Base-by-base conservation (phyloP, 2,888 invertebrate genomes). In the Acleris holmiana region DNA sequence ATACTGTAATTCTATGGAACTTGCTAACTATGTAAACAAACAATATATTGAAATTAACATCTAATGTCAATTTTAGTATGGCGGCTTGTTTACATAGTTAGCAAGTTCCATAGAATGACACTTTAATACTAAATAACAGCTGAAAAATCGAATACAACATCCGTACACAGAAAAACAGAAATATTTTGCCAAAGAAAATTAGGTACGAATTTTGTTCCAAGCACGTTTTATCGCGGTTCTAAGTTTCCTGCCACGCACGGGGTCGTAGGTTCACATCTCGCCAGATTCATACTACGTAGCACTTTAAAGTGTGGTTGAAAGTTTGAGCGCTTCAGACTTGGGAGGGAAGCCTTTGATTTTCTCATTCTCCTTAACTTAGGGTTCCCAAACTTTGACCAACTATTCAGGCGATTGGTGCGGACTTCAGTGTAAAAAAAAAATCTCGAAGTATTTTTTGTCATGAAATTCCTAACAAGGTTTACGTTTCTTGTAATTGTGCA, bases 301-400 rank as follows among this genome's bases (percentile, higher is more conserved):
- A 59, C 64, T 64, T 64, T 64, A 64, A 64, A 64, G 64, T 54
- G 58, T 61, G 71, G 72, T 70, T 68, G 70, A 71, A 71, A 73
- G 67, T 69, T 71, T 69, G 59, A 69, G 68, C 62, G 55, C 69
- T 66, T 68, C 60, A 59, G 49, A 66, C 66, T 61, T 51, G 53
- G 19, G 63, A 19, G 61, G 46, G 61, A 40, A 64, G 57, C 50
- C 58, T 64, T 65, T 67, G 58, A 61, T 65, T 65, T 60, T 67
- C 67, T 60, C 65, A 71, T 71, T 73, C 71, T 70, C 62, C 67
- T 66, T 56, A 59, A 68, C 70, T 66, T 35, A 63, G 71, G 60
- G 68, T 62, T 69, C 65, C 59, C 61, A 63, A 69, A 71, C 69
- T 69, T 69, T 60, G 55, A 55, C 46, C 55, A 73, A 73, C 69